Base-by-base conservation (phyloP, 2,113 vertebrate genomes). In the Channa argus region DNA sequence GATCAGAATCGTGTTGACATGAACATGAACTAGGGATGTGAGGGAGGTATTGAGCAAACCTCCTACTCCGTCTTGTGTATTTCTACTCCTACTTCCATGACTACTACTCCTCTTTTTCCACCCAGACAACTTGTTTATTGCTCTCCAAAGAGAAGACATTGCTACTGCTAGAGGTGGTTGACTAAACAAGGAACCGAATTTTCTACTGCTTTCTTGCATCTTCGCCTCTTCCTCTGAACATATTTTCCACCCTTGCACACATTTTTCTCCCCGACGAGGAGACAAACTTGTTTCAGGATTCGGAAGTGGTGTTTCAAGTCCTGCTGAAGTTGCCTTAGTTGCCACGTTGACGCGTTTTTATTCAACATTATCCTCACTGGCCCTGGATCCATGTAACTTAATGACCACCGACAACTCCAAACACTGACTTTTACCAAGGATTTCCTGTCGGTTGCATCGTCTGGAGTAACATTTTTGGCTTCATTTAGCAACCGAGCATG, bases 321-420 rank as follows among this genome's bases (percentile, higher is more conserved):
- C 80, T 80, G 59, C 77, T 82, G 74, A 78, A 86, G 82, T 82
- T 84, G 86, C 90, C 90, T 92, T 90, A 83, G 81, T 86, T 77
- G 60, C 52, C 70, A 62, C 37, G 13, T 36, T 78, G n/a, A 38
- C 33, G 9, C 44, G 11, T 74, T 64, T 55, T 41, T 7, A 55
- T 63, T 58, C 55, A 3, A 38, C 58, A 6, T 76, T 37, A 3
- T 41, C 39, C 3, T 3, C 50, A n/a, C 43, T 14, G 6, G 46
- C 6, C 55, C n/a, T 15, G 49, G 14, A 63, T 50, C 5, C 13
- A 47, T 14, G 41, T 5, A n/a, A 37, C 36, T 63, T 70, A 41
- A 24, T 46, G 33, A 3, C 44, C 56, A 77, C 68, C 77, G 8
- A 54, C 46, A 47, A 2, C 14, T 49, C 47, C 47, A 49, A 2